phyloP scores from a whole-genome alignment of 2,888 invertebrate species.

The Hypomecis atomaria region DNA sequence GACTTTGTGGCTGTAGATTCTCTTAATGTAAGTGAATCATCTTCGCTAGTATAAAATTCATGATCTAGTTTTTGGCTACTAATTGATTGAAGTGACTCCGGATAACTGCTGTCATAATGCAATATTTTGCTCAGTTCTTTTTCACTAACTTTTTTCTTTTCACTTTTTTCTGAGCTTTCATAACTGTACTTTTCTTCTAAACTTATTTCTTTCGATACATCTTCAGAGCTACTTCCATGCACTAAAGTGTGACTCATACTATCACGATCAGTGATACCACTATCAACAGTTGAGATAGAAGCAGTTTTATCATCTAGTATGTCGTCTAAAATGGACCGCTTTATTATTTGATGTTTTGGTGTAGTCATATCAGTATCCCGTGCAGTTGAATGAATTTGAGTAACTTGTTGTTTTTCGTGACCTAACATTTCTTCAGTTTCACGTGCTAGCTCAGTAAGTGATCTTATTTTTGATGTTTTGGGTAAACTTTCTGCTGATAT shows the following conservation, averaged over 20 bases:
- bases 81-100: conserved; percentile 49
- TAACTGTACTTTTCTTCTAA: conserved; percentile 78
- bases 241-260: conserved; percentile 52
- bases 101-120: conserved; percentile 42
- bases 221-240: conserved; percentile 74
- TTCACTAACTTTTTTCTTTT: conserved; percentile 46
- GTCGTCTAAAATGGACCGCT: conserved; percentile 42
- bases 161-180: conserved; percentile 71
- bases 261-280: conserved; percentile 56
- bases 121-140: conserved; percentile 30
- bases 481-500: conserved; percentile 35
- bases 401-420: conserved; percentile 49
- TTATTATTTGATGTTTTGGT: conserved; percentile 44
- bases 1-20: conserved; percentile 40
- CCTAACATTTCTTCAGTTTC: conserved; percentile 54
- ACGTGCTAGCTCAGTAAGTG: conserved; percentile 45
- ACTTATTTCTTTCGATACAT: conserved; percentile 73
- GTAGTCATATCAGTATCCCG: conserved; percentile 36
- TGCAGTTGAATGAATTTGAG: conserved; percentile 39
- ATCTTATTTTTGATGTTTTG: conserved; percentile 39
- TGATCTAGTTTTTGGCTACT: conserved; percentile 47
- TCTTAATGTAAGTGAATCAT: conserved; percentile 51
- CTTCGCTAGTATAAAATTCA: conserved; percentile 36
- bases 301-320: conserved; percentile 44
- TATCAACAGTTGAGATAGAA: conserved; percentile 56